Percentiles rank a stretch among this genome's conserved stretches.
phyloP scores from a whole-genome alignment of 2,888 invertebrate genomes.

The Homarus gammarus region DNA sequence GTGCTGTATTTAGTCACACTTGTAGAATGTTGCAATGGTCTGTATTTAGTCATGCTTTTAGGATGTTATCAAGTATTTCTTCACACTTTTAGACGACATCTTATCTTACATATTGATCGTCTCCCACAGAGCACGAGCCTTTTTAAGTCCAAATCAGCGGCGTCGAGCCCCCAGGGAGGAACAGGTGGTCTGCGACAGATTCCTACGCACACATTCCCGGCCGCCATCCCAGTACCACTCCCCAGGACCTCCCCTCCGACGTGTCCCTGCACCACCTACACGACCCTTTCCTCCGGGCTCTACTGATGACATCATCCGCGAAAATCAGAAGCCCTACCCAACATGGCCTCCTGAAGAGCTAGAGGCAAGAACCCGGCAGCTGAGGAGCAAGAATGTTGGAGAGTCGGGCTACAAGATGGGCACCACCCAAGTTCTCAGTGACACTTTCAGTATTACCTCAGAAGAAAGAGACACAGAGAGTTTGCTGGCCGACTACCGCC shows the following conservation, averaged over 20 bases:
- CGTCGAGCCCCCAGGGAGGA: constrained; percentile 18
- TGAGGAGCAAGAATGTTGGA: constrained; percentile 14
- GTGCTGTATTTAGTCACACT: too few relatives aligned
- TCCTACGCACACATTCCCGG: constrained; percentile 44
- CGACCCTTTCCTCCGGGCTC: constrained; percentile 55
- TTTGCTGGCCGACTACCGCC: background rate
- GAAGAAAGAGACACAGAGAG: background rate
- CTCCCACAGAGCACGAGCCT: constrained; percentile 37
- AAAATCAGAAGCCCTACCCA: constrained; percentile 67
- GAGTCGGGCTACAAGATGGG: constrained; percentile 20
- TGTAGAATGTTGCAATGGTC: too few relatives aligned
- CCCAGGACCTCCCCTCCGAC: constrained; percentile 21
- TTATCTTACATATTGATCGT: too few relatives aligned
- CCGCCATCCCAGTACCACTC: background rate
- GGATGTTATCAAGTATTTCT: background rate
- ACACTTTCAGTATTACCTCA: constrained; percentile 24
- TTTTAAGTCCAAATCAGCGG: constrained; percentile 36
- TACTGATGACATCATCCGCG: constrained; percentile 48
- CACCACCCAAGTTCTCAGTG: constrained; percentile 31
- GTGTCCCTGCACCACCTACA: constrained; percentile 39
- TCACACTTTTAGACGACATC: too few relatives aligned
- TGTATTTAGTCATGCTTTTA: too few relatives aligned
- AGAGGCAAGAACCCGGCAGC: background rate
- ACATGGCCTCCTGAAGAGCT: constrained; percentile 51
- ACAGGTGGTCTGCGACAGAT: constrained; percentile 31